Base-by-base conservation (phyloP, 2,888 invertebrate species). In the Agelastica alni region DNA sequence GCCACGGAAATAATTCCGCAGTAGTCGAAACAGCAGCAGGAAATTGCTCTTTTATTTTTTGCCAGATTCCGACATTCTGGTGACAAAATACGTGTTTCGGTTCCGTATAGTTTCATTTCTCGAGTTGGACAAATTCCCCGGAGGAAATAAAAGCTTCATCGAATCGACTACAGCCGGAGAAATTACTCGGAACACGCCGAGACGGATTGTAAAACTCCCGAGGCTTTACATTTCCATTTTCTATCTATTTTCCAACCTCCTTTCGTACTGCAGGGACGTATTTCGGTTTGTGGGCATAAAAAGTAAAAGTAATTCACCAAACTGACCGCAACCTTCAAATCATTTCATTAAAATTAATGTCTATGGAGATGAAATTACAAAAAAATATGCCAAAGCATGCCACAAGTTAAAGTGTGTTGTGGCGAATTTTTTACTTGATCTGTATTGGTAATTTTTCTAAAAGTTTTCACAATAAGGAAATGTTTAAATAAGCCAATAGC, bases 81-180 rank as follows among this genome's bases (percentile, higher is more conserved):
- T 71, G 71, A 70, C 69, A 70, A 69, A 70, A 69, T 70, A 73
- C 73, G 73, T 73, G 73, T 72, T 69, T 70, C 70, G 71, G 67
- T 72, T 74, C 66, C 63, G 64, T 70, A 72, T 66, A 70, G 72
- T 71, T 72, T 71, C 70, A 70, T 71, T 72, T 68, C 67, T 61
- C 66, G 64, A 68, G 66, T 66, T 61, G 69, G 69, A 70, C 70
- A 71, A 72, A 73, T 71, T 74, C 76, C 74, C 74, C 59, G 46
- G 72, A 68, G 75, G 71, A 74, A 74, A 75, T 75, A 75, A 75
- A 75, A 75, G 75, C 75, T 74, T 74, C 74, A 73, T 74, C 75
- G 74, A 70, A 68, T 70, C 69, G 71, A 31, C 10, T 67, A 68
- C 67, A 61, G 64, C 64, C 56, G 63, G 67, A 70, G 74, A 75